These are phyloP conservation scores for Epinotia demarniana DNA, from an alignment of 2,888 invertebrate genomes.

Conservation along the genomic window DNA sequence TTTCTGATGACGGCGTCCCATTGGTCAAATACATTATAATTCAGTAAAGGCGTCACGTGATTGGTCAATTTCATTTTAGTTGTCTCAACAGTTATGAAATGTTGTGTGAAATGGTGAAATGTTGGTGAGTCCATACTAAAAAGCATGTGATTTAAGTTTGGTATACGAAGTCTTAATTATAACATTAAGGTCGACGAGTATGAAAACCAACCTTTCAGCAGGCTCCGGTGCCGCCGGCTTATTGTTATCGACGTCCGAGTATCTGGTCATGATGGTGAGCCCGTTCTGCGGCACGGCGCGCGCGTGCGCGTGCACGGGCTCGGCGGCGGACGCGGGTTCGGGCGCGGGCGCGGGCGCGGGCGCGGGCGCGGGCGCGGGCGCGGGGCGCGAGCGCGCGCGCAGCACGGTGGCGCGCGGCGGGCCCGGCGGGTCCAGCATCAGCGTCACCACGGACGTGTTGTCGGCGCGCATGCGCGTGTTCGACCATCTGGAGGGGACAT, in stretches of 20 bases:
- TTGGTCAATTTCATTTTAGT: too few species aligned
- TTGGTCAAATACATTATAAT: too few species aligned
- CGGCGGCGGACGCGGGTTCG: slow-evolving; percentile 47
- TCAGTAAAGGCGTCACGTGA: too few species aligned
- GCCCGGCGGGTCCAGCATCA: slow-evolving; percentile 96
- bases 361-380: slow-evolving; percentile 51
- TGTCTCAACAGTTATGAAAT: too few species aligned
- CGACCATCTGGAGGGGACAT: slow-evolving; percentile 86
- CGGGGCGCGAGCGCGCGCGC: slow-evolving; percentile 67
- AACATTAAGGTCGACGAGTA: too few species aligned
- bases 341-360: slow-evolving; percentile 48
- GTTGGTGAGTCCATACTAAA: too few species aligned
- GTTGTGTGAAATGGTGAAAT: too few species aligned
- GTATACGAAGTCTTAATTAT: too few species aligned
- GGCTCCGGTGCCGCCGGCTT: slow-evolving; percentile 56
- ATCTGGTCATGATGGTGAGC: slow-evolving; percentile 80
- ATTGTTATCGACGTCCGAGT: slow-evolving; percentile 65
- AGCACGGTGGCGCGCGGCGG: slow-evolving; percentile 89
- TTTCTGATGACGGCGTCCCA: too few species aligned
- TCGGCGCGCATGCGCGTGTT: slow-evolving; percentile 95
- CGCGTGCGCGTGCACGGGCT: slow-evolving; percentile 50
- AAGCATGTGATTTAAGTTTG: too few species aligned
- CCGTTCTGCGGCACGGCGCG: slow-evolving; percentile 72
- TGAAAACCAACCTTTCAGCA: not conserved
- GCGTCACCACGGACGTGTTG: slow-evolving; percentile 96